Base-by-base conservation (phyloP, 2,888 invertebrate species). In the Acleris holmiana region DNA sequence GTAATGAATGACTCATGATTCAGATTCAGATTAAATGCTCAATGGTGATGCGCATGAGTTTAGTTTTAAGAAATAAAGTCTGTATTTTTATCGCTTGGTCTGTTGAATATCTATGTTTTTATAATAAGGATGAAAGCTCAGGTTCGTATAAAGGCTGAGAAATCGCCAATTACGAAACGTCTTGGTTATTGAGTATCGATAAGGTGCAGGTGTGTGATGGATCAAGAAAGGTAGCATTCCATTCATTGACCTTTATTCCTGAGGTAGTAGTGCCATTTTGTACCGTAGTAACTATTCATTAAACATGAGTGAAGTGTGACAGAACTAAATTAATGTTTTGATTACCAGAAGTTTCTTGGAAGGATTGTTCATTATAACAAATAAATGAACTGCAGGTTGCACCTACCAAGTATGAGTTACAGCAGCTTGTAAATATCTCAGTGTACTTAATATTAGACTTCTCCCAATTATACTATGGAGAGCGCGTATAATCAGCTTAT, bases 401-500 rank as follows among this genome's bases (percentile, higher is more conserved):
- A 35, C 13, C 13, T 35, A 13, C 35, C 13, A 4, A 13, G 35
- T 35, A 35, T 44, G 17, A 44, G 35, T 44, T 44, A 44, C n/a
- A 44, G 44, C 44, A 44, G n/a, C 44, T 44, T 17, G 6, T 44
- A 44, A 17, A 44, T 44, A n/a, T n/a, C 6, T n/a, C 17, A 44
- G 17, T n/a, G 44, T 17, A 47, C 8, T 8, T 18, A 23, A 54
- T 54, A n/a, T 47, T 4, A 13, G n/a, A 46, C 19, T 54, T 54
- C 6, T 48, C 35, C 13, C 53, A 53, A 35, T 54, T 41, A 1
- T 61, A 41, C 47, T 29, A 17, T 40, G 54, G 40, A 61, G 44
- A 48, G 47, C 47, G 61, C 46, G 54, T 23, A 53, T 47, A 54
- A 61, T 61, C 47, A 54, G 46, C n/a, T 60, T 47, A 63, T 40